These are phyloP conservation scores for Onychostruthus taczanowskii DNA, from an alignment of 2,113 vertebrate species.

Conservation along the genomic window DNA sequence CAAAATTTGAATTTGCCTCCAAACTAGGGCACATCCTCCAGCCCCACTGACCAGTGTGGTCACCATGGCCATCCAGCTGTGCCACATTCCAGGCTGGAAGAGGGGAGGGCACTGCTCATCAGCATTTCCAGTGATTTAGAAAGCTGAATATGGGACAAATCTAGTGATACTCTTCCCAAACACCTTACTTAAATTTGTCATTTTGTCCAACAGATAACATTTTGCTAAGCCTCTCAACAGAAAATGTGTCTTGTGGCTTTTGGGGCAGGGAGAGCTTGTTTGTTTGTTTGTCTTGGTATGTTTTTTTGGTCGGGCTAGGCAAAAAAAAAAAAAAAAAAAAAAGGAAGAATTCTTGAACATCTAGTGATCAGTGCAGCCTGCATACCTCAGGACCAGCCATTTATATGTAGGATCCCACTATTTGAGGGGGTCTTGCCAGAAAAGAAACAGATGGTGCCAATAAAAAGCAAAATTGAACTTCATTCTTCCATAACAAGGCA, in stretches of 20 bases:
- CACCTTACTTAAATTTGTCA: not conserved
- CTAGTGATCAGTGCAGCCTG: not conserved
- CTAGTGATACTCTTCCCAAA: not conserved
- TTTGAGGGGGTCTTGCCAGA: slow-evolving; percentile 43
- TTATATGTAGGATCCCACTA: not conserved
- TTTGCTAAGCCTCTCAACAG: not conserved
- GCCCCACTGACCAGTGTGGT: fast-evolving
- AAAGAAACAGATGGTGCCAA: slow-evolving; percentile 63
- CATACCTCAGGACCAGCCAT: not conserved
- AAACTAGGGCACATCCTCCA: not conserved
- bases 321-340: not conserved
- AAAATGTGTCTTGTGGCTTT: not conserved
- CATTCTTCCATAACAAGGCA: slow-evolving; percentile 49
- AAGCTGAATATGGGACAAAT: not conserved
- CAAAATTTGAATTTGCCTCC: not conserved
- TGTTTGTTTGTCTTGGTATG: too few relatives aligned
- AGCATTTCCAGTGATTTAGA: not conserved
- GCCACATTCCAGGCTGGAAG: fast-evolving
- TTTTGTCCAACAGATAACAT: not conserved
- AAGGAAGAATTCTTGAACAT: not conserved
- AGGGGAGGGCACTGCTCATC: not conserved
- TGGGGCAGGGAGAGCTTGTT: not conserved
- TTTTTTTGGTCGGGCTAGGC: too few relatives aligned
- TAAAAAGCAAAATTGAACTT: slow-evolving; percentile 69
- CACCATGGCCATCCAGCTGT: not conserved